Evolutionary conservation across 2,888 invertebrate species (phyloP).

Genomic region (Ophion costatus): DNA sequence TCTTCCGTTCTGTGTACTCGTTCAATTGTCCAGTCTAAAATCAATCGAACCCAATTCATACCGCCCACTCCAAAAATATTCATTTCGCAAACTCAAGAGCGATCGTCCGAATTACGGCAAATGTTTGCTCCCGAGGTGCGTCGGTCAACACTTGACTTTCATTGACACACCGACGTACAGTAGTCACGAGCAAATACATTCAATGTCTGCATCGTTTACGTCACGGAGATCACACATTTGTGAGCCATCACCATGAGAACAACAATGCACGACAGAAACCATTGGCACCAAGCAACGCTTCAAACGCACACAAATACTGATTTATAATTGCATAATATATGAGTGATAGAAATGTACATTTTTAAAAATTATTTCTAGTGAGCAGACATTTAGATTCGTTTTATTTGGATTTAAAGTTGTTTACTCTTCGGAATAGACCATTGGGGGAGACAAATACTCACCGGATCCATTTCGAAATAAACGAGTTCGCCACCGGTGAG

Average conservation of each 20-base stretch:
- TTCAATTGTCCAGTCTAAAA: constrained; percentile 97
- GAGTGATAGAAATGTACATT: too few relatives aligned
- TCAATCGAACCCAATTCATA: constrained; percentile 8
- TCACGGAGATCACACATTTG: constrained; percentile 72
- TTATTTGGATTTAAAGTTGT: too few relatives aligned
- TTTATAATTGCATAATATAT: too few relatives aligned
- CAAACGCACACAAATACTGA: not conserved
- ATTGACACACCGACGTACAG: constrained; percentile 53
- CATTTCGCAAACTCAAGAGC: not conserved
- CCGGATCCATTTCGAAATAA: constrained; percentile 99
- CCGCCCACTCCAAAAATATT: not conserved
- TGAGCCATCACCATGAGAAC: constrained; percentile 77
- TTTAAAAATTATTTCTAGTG: too few relatives aligned
- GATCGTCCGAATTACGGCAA: constrained; percentile 36
- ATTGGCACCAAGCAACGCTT: not conserved
- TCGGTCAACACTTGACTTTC: constrained; percentile 61
- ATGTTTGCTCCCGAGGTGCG: constrained; percentile 60
- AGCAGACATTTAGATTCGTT: too few relatives aligned
- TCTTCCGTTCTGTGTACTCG: constrained; percentile 98
- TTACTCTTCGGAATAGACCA: not conserved
- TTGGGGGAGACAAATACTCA: constrained; percentile 85
- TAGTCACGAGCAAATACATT: constrained; percentile 61
- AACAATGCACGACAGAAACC: constrained; percentile 73
- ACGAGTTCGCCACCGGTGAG: constrained; percentile 98
- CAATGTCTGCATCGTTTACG: constrained; percentile 79